Evolutionary conservation across 2,113 vertebrate species (phyloP), one percentile per base, ranked within the genome.

Genomic region (Xiphophorus hellerii): DNA sequence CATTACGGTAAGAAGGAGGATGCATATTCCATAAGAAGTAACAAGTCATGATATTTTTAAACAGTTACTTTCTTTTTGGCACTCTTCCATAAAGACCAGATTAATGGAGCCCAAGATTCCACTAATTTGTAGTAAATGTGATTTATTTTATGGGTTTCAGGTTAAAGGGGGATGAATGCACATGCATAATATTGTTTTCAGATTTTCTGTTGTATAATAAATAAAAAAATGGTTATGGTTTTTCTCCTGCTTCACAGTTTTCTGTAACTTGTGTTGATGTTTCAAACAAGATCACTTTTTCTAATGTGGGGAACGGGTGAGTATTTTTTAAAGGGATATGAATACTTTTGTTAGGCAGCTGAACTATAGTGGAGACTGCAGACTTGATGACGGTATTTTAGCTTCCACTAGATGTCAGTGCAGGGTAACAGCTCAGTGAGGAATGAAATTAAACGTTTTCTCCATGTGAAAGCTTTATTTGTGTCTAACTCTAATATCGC

Each of bases 381-480:
- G 80, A 13, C 64, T 28, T 17, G 3, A 30, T 7, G 25, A 0
- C 61, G 27, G 0, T 30, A 39, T 28, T 60, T 10, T 0, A 4
- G 1, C 17, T 74, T 25, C 51, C 92, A 81, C 89, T 82, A 90
- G 92, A 81, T 87, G 91, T 83, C 62, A 80, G 79, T 82, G 8
- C 70, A 35, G 66, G 27, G 78, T 12, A 62, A 67, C 44, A 63
- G 48, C 69, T 35, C 37, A 42, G 27, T 28, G 9, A 22, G 25
- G 13, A 67, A 5, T 67, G 14, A 48, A 48, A 6, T 48, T 20
- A 48, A 48, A 17, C 44, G 15, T 20, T 17, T 17, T 48, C 4
- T n/a, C 22, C 5, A 25, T 25, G 5, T 54, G 7, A 54, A 25
- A 54, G 1, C 9, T 58, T 58, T 11, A n/a, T 58, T 9, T 58